A percentile compares a stretch with the other conserved stretches of the same genome.
These are phyloP conservation scores for Etheostoma perlongum DNA, from an alignment of 2,797 vertebrate species.

Conservation along the genomic window DNA sequence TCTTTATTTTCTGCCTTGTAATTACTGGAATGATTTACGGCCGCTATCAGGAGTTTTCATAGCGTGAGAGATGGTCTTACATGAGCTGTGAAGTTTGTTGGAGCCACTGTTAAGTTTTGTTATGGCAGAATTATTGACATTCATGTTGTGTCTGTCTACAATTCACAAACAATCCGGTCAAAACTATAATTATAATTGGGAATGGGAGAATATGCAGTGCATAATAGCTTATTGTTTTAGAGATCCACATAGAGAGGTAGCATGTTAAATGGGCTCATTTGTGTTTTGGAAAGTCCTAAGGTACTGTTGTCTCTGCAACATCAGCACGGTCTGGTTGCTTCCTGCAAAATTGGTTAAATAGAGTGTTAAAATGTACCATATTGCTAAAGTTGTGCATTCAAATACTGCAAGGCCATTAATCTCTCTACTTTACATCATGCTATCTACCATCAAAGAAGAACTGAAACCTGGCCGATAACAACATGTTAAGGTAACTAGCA, in stretches of 20 bases:
- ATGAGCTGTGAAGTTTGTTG: conserved; percentile 44
- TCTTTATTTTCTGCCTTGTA: conserved; percentile 64
- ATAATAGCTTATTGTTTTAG: conserved; percentile 24
- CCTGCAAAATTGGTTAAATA: conserved; percentile 36
- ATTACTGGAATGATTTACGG: conserved; percentile 71
- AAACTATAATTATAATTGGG: conserved; percentile 4
- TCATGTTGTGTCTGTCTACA: conserved; percentile 24
- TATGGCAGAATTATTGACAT: conserved; percentile 50
- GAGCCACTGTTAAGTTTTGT: conserved; percentile 44
- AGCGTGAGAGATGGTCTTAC: conserved; percentile 42
- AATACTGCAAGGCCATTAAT: background rate
- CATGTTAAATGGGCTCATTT: conserved; percentile 36
- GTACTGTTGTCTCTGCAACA: conserved; percentile 15
- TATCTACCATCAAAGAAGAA: conserved; percentile 6
- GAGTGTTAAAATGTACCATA: conserved; percentile 3
- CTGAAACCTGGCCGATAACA: background rate
- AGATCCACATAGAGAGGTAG: conserved; percentile 4
- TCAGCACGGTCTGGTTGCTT: conserved; percentile 34
- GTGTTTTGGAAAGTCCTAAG: conserved; percentile 17
- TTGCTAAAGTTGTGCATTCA: background rate
- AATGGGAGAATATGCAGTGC: conserved; percentile 8
- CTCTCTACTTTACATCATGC: conserved; percentile 1
- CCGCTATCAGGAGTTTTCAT: conserved; percentile 49
- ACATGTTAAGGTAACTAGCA: background rate
- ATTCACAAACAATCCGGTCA: conserved; percentile 28